Base-by-base conservation (phyloP, 2,888 invertebrate species). In the Synergus itoensis region DNA sequence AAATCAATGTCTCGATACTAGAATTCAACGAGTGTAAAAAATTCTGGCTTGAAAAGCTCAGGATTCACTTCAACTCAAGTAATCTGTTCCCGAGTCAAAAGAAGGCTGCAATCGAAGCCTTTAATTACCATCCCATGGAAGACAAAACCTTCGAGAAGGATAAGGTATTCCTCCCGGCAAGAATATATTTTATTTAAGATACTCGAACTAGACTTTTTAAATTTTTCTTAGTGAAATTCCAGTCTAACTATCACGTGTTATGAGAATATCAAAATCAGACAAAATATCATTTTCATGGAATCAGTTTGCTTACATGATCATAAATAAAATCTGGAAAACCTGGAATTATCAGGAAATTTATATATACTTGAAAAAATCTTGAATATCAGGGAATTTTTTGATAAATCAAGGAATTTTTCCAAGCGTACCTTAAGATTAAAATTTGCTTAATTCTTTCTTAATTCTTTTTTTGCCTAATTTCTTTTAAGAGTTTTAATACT, bases 41-140 rank as follows among this genome's bases (percentile, higher is more conserved):
- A 73, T 53, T 48, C 73, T 73, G 53, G 11, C 48, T 28, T 73
- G 53, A 73, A 73, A 73, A 73, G 48, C 73, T 73, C 53, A 73
- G 28, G 28, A 16, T 69, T 69, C 36, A 28, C 48, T 16, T 45
- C 16, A 28, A 53, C 48, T 73, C 53, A 73, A 53, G 36, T 53
- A 73, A 73, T 36, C 53, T 48, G 53, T 53, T 48, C 4, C 73
- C 18, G 21, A 73, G 48, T 73, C 53, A 73, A 11, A 16, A 73
- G 5, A 53, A 73, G 48, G 73, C n/a, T 40, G 73, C 36, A 48
- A 36, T 36, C 48, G 16, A 73, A 48, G n/a, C 36, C 28, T 73
- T 40, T 73, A 73, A 73, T 53, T 36, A 40, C n/a, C n/a, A 53
- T n/a, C 28, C 53, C 48, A 36, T n/a, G 11, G 36, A 53, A 28